Evolutionary conservation across 2,113 vertebrate genomes (phyloP).

Genomic region (Rhinoptilus africanus): DNA sequence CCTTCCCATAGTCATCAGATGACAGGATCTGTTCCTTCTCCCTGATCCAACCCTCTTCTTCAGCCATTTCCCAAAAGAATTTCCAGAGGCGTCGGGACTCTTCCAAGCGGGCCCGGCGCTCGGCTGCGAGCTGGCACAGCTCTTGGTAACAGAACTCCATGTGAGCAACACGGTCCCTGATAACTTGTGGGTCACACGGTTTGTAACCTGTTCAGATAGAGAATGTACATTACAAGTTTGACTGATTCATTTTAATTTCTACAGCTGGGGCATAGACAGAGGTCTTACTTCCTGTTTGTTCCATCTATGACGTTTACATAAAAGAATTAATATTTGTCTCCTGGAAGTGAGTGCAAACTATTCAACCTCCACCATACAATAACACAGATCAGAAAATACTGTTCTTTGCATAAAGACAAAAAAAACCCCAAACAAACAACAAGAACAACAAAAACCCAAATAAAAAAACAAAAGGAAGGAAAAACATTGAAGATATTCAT

Average conservation of each 20-base stretch:
- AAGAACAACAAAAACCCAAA: not conserved
- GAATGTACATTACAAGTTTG: not conserved
- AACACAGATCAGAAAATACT: not conserved
- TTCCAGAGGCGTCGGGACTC: constrained; percentile 96
- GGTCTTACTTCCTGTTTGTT: not conserved
- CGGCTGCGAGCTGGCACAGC: constrained; percentile 87
- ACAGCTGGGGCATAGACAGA: not conserved
- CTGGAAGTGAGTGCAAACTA: not conserved
- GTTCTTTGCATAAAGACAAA: not conserved
- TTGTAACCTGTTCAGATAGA: constrained; percentile 84
- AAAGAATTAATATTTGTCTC: not conserved
- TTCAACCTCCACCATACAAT: not conserved
- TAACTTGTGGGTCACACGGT: constrained; percentile 93
- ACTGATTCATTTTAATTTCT: not conserved
- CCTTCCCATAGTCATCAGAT: constrained; percentile 87
- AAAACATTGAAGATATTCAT: not conserved
- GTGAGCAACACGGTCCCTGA: constrained; percentile 90
- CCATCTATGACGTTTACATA: not conserved
- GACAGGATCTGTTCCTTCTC: constrained; percentile 96
- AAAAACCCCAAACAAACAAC: not conserved
- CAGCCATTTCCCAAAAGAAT: constrained; percentile 98
- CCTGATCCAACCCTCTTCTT: constrained; percentile 95
- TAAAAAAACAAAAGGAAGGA: not conserved
- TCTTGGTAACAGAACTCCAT: constrained; percentile 97
- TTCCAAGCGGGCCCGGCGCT: constrained; percentile 87